A percentile compares a stretch with the other conserved stretches of the same genome.
Conservation (phyloP, 2,113 vertebrate species). For the Lampris megalopsis region DNA sequence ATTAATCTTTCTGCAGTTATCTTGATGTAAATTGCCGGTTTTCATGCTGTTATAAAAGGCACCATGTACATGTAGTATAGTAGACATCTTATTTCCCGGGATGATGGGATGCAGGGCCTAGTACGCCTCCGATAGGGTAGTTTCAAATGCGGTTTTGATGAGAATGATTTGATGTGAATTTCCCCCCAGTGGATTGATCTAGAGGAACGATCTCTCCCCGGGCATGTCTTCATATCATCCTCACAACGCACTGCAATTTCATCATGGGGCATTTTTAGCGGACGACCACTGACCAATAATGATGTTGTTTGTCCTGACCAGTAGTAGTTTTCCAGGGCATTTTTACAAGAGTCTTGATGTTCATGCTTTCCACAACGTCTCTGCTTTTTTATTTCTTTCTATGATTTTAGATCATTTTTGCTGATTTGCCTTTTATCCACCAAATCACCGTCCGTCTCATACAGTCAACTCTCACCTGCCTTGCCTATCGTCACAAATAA, state of each 20-base stretch:
- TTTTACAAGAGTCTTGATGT: too few species aligned
- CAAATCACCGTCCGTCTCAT: background rate
- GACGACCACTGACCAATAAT: too few species aligned
- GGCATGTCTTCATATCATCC: background rate
- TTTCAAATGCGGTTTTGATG: background rate
- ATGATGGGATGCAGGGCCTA: background rate
- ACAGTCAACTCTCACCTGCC: background rate
- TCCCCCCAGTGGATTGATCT: background rate
- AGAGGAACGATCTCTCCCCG: background rate
- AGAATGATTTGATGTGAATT: background rate
- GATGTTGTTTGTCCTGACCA: too few species aligned
- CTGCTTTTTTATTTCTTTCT: too few species aligned
- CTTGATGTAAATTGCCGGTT: constrained; percentile 7
- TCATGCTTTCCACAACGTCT: too few species aligned
- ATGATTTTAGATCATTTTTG: too few species aligned
- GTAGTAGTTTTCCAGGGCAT: too few species aligned
- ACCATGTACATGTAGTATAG: background rate
- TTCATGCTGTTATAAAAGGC: background rate
- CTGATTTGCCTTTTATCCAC: background rate
- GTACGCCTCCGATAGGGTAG: background rate
- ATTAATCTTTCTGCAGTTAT: constrained; percentile 26
- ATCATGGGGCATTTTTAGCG: background rate
- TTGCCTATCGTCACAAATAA: too few species aligned
- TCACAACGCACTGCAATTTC: constrained; percentile 1
- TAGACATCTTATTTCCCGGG: background rate